phyloP scores from a whole-genome alignment of 2,888 invertebrate genomes.

The Entomobrya multifasciata region DNA sequence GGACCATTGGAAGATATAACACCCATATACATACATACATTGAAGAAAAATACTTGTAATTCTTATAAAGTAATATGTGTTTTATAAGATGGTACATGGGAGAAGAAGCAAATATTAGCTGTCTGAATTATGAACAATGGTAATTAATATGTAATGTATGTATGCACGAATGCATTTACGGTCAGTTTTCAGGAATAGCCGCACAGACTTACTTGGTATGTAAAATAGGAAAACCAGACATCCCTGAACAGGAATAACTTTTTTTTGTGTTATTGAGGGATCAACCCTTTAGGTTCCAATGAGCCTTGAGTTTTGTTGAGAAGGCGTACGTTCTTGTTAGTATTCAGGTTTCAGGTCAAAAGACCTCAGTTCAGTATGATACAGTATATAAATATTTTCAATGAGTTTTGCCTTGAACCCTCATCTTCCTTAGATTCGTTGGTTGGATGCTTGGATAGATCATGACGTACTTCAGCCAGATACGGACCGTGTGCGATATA shows the following conservation, averaged over 20 bases:
- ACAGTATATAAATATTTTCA: too few species aligned
- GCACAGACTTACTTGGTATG: too few species aligned
- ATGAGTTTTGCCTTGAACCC: constrained; percentile 38
- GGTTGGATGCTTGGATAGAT: too few species aligned
- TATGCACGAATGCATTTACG: too few species aligned
- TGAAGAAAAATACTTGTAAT: neutral
- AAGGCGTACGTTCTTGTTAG: neutral
- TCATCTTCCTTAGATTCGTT: too few species aligned
- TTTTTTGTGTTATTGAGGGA: constrained; percentile 31
- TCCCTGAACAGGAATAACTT: neutral
- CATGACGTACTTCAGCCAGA: too few species aligned
- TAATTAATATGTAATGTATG: too few species aligned
- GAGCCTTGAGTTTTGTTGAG: constrained; percentile 43
- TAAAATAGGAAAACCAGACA: neutral
- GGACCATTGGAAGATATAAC: too few species aligned
- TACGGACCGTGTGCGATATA: neutral
- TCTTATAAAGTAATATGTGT: too few species aligned
- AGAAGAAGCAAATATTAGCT: neutral
- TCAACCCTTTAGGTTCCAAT: neutral
- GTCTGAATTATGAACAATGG: neutral
- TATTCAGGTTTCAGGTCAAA: constrained; percentile 43
- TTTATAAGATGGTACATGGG: neutral
- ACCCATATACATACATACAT: neutral
- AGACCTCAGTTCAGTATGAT: too few species aligned
- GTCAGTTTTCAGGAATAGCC: too few species aligned